These are phyloP conservation scores for Spodoptera littoralis DNA, from an alignment of 2,888 invertebrate species.

Conservation along the genomic window DNA sequence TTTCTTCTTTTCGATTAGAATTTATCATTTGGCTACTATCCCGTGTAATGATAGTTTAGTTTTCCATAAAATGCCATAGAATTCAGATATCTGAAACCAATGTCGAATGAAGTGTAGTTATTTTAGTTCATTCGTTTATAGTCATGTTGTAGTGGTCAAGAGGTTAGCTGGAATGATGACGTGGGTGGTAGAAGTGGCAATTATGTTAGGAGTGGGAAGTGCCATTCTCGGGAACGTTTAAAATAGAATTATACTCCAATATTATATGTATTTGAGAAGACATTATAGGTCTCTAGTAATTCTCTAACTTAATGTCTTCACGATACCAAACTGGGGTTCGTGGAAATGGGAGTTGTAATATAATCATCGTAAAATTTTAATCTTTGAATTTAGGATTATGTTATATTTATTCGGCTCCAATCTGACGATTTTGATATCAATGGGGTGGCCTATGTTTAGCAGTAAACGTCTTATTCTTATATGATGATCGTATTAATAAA, in stretches of 20 bases:
- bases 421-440: too few species aligned
- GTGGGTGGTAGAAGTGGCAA: conserved; percentile 33
- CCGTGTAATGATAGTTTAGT: conserved; percentile 12
- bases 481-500: too few species aligned
- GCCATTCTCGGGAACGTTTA: conserved; percentile 28
- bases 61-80: conserved; percentile 21
- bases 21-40: not conserved
- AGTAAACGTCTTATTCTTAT: too few species aligned
- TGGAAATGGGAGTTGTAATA: too few species aligned
- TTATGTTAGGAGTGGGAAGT: conserved; percentile 38
- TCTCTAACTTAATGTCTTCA: too few species aligned
- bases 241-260: conserved; percentile 25
- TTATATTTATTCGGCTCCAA: too few species aligned
- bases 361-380: too few species aligned
- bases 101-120: conserved; percentile 38
- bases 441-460: too few species aligned
- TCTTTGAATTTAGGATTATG: too few species aligned
- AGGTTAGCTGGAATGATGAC: conserved; percentile 23
- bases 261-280: not conserved
- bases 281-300: too few species aligned
- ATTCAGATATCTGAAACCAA: conserved; percentile 27
- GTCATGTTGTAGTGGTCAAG: conserved; percentile 24
- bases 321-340: too few species aligned
- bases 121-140: conserved; percentile 31
- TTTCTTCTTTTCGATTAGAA: too few species aligned